Conservation (phyloP, 2,888 invertebrate genomes). For the Cyaniris semiargus region DNA sequence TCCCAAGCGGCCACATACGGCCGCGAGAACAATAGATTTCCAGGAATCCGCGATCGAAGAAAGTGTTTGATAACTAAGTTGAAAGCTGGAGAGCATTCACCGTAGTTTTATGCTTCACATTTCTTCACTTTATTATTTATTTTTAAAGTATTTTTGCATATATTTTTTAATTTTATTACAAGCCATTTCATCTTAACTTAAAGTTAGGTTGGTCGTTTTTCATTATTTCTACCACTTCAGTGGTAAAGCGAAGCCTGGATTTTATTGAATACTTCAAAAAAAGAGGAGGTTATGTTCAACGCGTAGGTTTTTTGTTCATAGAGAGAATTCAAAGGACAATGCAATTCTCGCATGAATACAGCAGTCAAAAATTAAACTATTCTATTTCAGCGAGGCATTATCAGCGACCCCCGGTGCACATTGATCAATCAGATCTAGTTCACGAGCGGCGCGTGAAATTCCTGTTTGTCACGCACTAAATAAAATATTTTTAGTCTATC, state of each 20-base stretch:
- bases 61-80: slow-evolving; percentile 22
- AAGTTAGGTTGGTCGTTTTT: neutral
- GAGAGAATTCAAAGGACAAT: neutral
- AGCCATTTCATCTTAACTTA: neutral
- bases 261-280: neutral
- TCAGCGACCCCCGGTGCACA: neutral
- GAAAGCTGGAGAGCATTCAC: neutral
- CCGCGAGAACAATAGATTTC: no score
- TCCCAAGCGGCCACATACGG: no score
- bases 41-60: no score
- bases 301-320: neutral
- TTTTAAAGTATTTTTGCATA: neutral
- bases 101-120: neutral
- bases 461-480: slow-evolving; percentile 29
- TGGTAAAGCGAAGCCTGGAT: neutral
- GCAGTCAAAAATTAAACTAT: slow-evolving; percentile 20
- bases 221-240: neutral
- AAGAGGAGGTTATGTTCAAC: neutral
- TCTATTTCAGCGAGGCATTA: slow-evolving; percentile 24
- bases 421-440: slow-evolving; percentile 7
- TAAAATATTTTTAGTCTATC: slow-evolving; percentile 27
- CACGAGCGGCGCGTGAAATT: slow-evolving; percentile 27
- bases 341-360: slow-evolving; percentile 14
- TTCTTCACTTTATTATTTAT: neutral
- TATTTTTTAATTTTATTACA: no score